These are phyloP conservation scores for Drosophila nannoptera DNA, from an alignment of 1,140 invertebrate species.

Conservation along the genomic window DNA sequence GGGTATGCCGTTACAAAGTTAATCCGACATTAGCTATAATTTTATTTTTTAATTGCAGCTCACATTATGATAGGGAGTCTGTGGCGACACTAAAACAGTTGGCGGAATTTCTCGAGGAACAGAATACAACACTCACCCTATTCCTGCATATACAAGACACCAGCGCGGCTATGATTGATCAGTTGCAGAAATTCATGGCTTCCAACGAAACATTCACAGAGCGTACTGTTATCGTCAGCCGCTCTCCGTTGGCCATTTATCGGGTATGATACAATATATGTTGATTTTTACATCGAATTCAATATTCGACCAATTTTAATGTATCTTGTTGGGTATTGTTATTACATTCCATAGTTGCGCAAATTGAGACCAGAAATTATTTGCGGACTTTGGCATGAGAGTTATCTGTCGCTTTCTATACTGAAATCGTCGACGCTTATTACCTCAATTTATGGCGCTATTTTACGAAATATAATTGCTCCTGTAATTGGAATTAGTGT, in stretches of 20 bases:
- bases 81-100: slow-evolving; percentile 64
- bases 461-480: slow-evolving; percentile 77
- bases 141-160: slow-evolving; percentile 71
- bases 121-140: slow-evolving; percentile 49
- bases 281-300: too few species aligned
- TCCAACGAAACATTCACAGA: slow-evolving; percentile 58
- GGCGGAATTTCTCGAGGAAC: slow-evolving; percentile 60
- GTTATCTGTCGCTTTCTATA: slow-evolving; percentile 60
- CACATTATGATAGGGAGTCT: slow-evolving; percentile 69
- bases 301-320: too few species aligned
- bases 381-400: slow-evolving; percentile 78
- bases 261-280: slow-evolving; percentile 45
- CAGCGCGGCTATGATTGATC: slow-evolving; percentile 66
- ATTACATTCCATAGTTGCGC: slow-evolving; percentile 55
- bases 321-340: too few species aligned
- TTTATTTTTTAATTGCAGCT: slow-evolving; percentile 31
- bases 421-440: slow-evolving; percentile 73
- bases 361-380: slow-evolving; percentile 73
- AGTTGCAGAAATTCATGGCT: slow-evolving; percentile 63
- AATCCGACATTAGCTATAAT: background rate
- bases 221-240: slow-evolving; percentile 69
- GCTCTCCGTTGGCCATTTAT: slow-evolving; percentile 73
- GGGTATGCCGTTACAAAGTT: slow-evolving; percentile 46
- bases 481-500: slow-evolving; percentile 78
- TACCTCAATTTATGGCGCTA: slow-evolving; percentile 76